Base-by-base conservation (phyloP, 92 coral and sea anemone species). In the Epizoanthus illoricatus region DNA sequence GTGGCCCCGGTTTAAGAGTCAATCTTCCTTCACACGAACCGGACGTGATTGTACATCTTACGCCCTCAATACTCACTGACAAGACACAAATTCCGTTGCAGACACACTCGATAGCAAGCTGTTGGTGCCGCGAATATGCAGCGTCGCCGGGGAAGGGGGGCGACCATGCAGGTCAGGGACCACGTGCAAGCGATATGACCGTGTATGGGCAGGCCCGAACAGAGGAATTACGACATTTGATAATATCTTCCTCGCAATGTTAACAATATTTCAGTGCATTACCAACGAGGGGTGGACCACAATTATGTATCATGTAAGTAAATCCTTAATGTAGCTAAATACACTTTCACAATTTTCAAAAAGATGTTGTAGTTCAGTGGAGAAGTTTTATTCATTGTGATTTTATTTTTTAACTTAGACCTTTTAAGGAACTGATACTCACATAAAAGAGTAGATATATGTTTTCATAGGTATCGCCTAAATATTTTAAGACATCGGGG, bases 271-370 rank as follows among this genome's bases (percentile, higher is more conserved):
- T 85, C 98, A 95, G 76, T 95, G 98, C 61, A 94, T 95, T 12
- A 95, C 98, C 18, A 95, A 93, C 94, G 98, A 95, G 69, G 98
- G 98, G 19, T 95, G 98, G 98, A 95, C 98, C 17, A 97, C 92
- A 39, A 90, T 95, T 20, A 93, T 95, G 98, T 95, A 95, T 86
- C 92, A 93, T 78, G 98, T 95, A 81, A 84, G 98, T 93, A 9
- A 40, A 23, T 40, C 16, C 13, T 49, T 49, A 15, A 63, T 39
- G 74, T 39, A 23, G 42, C 5, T 8, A n/a, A 28, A 61, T 17
- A 16, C 40, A 64, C 0, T 2, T 23, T 64, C 21, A 23, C 16
- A 64, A 11, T 24, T 45, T 45, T 45, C 52, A 6, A 45, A 45
- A 9, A 45, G 52, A 45, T 45, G 11, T 10, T 10, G 1, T 45